Evolutionary conservation across 2,797 vertebrate species (phyloP), one percentile per base, ranked within the genome.

Genomic region (Crocidura indochinensis): DNA sequence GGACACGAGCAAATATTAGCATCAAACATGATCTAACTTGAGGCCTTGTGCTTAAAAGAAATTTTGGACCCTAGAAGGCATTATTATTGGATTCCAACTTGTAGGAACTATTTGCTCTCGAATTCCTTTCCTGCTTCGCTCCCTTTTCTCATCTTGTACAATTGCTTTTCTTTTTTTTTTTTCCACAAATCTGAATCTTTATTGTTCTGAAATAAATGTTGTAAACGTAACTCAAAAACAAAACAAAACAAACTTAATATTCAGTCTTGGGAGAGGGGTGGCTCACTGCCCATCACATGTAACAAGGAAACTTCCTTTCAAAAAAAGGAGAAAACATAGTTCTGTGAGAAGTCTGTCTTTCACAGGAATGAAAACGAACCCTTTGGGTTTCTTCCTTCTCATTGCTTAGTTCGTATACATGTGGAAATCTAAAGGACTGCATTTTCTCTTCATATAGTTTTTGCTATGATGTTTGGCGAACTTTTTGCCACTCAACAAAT

Each of bases 401-500:
- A 65, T 86, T 95, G 94, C 81, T 87, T 95, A 95, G 96, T 94
- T 96, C 97, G 97, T 95, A 94, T 93, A 96, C 93, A 96, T 46
- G 44, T 3, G 91, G 96, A 95, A 96, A 97, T 94, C 87, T 96
- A 97, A 97, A 97, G 97, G 94, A 95, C 51, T 97, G 96, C 96
- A 94, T 96, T 97, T 97, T 97, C 96, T 94, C 96, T 94, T 97
- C 94, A 96, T 71, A 94, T 69, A 97, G 88, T 94, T 98, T 96
- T 97, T 97, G 98, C 98, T 99, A 99, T 97, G 98, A 99, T 0
- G 98, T 95, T 90, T 98, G 98, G 96, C 98, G 98, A 87, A 97
- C 96, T 96, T 99, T 99, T 96, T 99, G 98, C 99, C 99, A 99
- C 94, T 99, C 99, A 97, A 99, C 99, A 97, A 99, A 99, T 98